Evolutionary conservation across 2,888 invertebrate species (phyloP).

Genomic region (Phaonia tiefii): DNA sequence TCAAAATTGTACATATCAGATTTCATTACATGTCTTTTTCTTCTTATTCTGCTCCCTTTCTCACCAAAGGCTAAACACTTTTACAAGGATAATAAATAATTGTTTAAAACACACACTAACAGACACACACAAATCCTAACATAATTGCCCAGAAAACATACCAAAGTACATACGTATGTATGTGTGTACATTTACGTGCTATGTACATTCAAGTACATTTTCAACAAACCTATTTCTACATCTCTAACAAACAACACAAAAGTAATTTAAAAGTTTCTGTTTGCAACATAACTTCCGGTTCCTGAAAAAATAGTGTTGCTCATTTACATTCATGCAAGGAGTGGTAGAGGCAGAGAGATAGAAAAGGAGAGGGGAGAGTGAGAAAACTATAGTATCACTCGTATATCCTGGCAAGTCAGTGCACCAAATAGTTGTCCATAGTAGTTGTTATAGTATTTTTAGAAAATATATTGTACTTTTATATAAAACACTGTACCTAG

Average conservation of each 20-base stretch:
- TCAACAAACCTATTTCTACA: constrained; percentile 1
- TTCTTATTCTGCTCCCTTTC: constrained; percentile 3
- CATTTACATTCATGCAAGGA: constrained; percentile 28
- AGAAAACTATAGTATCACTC: too few species aligned
- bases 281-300: constrained; percentile 44
- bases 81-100: constrained; percentile 37
- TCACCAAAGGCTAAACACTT: not conserved
- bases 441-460: too few species aligned
- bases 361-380: too few species aligned
- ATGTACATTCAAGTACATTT: not conserved
- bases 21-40: constrained; percentile 17
- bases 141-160: not conserved
- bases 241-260: constrained; percentile 25
- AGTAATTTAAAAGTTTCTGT: constrained; percentile 50
- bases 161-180: not conserved
- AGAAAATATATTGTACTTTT: too few species aligned
- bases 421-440: too few species aligned
- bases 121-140: not conserved
- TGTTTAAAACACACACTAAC: constrained; percentile 9
- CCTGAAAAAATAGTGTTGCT: constrained; percentile 10
- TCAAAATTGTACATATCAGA: constrained; percentile 18
- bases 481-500: not conserved
- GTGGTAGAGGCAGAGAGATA: not conserved
- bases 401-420: constrained; percentile 23
- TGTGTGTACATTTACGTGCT: constrained; percentile 1